Conservation (phyloP, 1,140 invertebrate genomes). For the Steinernema feltiae region DNA sequence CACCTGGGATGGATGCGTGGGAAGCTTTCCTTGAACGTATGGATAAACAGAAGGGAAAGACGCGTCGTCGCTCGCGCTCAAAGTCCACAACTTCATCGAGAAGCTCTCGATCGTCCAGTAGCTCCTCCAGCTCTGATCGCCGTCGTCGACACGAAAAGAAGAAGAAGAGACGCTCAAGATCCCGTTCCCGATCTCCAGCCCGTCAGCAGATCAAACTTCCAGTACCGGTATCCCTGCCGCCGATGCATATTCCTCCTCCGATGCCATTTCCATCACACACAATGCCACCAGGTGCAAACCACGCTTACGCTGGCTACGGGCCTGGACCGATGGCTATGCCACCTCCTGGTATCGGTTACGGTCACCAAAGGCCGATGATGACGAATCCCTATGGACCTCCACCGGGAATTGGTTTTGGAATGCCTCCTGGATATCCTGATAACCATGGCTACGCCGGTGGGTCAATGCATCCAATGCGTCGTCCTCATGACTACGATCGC, state of each 20-base stretch:
- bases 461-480: not conserved
- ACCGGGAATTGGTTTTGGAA: not conserved
- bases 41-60: slow-evolving; percentile 5
- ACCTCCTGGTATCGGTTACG: not conserved
- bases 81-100: slow-evolving; percentile 1
- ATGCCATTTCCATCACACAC: not conserved
- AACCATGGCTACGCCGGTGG: not conserved
- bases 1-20: slow-evolving; percentile 23
- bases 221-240: not conserved
- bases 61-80: slow-evolving; percentile 18
- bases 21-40: slow-evolving; percentile 20
- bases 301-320: not conserved
- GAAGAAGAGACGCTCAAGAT: slow-evolving; percentile 18
- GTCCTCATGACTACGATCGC: not conserved
- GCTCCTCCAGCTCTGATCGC: not conserved
- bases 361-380: not conserved
- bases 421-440: not conserved
- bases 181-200: not conserved
- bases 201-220: too few relatives aligned
- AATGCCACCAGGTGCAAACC: not conserved
- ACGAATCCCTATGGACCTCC: not conserved
- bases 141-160: slow-evolving; percentile 12
- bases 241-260: not conserved
- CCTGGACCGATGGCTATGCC: not conserved
- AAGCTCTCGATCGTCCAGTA: not conserved